Evolutionary conservation across 2,113 vertebrate species (phyloP).

Genomic region (Paradisaea rubra): DNA sequence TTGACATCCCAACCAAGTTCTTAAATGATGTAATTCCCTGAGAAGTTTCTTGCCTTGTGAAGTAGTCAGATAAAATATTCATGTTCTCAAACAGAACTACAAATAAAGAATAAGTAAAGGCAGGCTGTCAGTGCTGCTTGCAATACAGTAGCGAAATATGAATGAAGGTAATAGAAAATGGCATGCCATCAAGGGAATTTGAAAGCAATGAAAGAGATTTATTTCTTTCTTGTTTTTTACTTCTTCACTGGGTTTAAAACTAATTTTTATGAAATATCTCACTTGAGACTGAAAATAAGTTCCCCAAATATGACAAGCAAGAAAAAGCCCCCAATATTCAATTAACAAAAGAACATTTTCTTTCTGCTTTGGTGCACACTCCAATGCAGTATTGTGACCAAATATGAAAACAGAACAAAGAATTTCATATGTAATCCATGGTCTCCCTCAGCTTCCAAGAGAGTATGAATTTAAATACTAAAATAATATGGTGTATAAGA

Average conservation of each 20-base stretch:
- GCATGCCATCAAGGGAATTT: slow-evolving; percentile 25
- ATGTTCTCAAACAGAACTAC: slow-evolving; percentile 37
- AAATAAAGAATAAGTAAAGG: slow-evolving; percentile 52
- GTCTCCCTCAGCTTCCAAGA: not conserved
- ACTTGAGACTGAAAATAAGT: slow-evolving; percentile 38
- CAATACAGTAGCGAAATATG: slow-evolving; percentile 39
- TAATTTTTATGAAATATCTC: slow-evolving; percentile 24
- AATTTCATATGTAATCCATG: not conserved
- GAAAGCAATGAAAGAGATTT: slow-evolving; percentile 16
- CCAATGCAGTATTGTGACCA: not conserved
- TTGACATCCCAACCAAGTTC: not conserved
- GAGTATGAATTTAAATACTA: not conserved
- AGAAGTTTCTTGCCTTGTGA: not conserved
- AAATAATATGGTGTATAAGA: not conserved
- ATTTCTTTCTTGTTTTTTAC: not conserved
- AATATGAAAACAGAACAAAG: not conserved
- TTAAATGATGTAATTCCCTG: not conserved
- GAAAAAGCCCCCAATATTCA: not conserved
- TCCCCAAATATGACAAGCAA: not conserved
- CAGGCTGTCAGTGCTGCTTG: slow-evolving; percentile 2
- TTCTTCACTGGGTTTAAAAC: slow-evolving; percentile 6
- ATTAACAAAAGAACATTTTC: slow-evolving; percentile 3
- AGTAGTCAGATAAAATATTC: slow-evolving; percentile 10
- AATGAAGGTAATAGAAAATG: not conserved
- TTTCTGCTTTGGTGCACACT: not conserved